A percentile compares a stretch with the other conserved stretches of the same genome.
phyloP scores from a whole-genome alignment of 1,140 invertebrate genomes.

The Trichomalopsis sarcophagae region DNA sequence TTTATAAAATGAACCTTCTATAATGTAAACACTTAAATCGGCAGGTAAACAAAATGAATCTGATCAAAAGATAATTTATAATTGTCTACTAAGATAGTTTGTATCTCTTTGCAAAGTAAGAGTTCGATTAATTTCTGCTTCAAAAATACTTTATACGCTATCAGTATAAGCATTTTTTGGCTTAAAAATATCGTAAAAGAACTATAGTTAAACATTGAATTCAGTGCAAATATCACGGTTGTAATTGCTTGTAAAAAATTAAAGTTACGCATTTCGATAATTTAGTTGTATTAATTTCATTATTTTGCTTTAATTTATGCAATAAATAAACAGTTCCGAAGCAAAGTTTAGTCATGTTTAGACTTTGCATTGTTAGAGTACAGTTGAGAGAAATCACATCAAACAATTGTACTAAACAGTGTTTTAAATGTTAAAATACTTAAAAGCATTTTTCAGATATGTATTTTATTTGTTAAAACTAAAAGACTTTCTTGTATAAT shows the following conservation, averaged over 20 bases:
- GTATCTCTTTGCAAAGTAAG: not conserved
- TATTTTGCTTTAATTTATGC: not conserved
- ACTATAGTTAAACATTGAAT: not conserved
- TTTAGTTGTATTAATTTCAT: not conserved
- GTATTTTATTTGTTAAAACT: conserved; percentile 3
- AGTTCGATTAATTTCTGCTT: not conserved
- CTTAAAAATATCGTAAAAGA: not conserved
- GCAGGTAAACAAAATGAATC: not conserved
- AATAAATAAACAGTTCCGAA: conserved; percentile 17
- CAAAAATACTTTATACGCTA: not conserved
- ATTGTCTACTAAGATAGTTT: not conserved
- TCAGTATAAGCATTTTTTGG: not conserved
- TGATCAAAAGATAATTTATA: not conserved
- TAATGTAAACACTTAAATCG: no score
- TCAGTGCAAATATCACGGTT: not conserved
- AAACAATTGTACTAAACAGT: not conserved
- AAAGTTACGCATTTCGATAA: not conserved
- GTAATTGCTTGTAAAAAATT: not conserved
- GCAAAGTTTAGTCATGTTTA: conserved; percentile 20
- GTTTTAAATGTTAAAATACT: no score
- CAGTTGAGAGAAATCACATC: conserved; percentile 28
- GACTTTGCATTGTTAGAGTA: conserved; percentile 18
- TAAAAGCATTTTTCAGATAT: conserved; percentile 9
- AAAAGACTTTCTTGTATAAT: not conserved
- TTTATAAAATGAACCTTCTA: not conserved